Base-by-base conservation (phyloP, 2,113 vertebrate species). In the Ardeotis arabs region DNA sequence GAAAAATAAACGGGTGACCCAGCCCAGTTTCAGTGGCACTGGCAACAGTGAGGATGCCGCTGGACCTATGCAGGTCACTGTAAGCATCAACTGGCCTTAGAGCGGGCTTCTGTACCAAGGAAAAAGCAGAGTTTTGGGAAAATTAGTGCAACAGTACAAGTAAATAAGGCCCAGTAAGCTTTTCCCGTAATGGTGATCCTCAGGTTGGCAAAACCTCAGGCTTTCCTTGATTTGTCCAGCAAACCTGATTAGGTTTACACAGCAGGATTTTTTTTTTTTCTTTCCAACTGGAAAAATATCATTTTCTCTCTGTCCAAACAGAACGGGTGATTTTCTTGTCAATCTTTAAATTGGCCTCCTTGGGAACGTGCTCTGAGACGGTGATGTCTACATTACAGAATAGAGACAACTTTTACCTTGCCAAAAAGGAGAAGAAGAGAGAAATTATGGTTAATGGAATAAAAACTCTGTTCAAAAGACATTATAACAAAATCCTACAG, bases 321-420 rank as follows among this genome's bases (percentile, higher is more conserved):
- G 35, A 92, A 91, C 0, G 28, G 67, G 50, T 79, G 86, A 82
- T 96, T 96, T 96, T 89, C 58, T 69, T 94, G 89, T 67, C 70
- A 80, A 74, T 73, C 53, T 95, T 85, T 95, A 96, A 97, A 93
- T 89, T 95, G 81, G 74, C 74, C 63, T 93, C 87, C 41, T 62
- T 95, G 95, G 96, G 95, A 92, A 27, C 1, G 2, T 59, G 14
- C 22, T 75, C 68, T 89, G 86, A 92, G 69, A 22, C 0, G 21
- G 63, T 79, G 89, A 96, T 93, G 74, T 95, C 94, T 95, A 45
- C 74, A 87, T 96, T 87, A 91, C 22, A 47, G 53, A 84, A 62
- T 9, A 93, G 49, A 95, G 80, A 76, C 60, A 89, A 60, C 52
- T 47, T 31, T 60, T 0, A 4, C 41, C 53, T 78, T 78, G 73